These are phyloP conservation scores for Drosophila hawaiiensis DNA, from an alignment of 2,888 invertebrate species.

Conservation along the genomic window DNA sequence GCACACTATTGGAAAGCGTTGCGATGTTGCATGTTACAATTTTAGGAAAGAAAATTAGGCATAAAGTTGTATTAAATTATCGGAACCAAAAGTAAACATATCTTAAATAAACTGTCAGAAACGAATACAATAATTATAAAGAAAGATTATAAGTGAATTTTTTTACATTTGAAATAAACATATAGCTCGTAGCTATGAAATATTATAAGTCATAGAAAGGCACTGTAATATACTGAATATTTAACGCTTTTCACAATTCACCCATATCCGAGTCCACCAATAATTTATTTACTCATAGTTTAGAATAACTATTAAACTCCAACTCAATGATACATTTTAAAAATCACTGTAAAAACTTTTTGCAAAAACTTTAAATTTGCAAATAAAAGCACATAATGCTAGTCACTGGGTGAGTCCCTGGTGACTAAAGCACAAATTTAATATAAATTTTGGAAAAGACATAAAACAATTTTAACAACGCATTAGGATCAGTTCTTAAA, in stretches of 20 bases:
- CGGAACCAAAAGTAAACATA: background rate
- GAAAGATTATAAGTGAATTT: background rate
- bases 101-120: background rate
- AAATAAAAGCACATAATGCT: background rate
- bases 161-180: background rate
- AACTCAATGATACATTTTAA: background rate
- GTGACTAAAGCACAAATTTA: constrained; percentile 24
- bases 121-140: background rate
- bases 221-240: background rate
- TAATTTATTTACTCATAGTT: background rate
- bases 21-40: constrained; percentile 2
- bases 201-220: background rate
- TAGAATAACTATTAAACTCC: background rate
- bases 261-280: background rate
- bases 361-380: constrained; percentile 5
- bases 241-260: background rate
- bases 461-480: constrained; percentile 47
- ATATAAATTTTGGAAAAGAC: constrained; percentile 38
- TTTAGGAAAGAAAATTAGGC: constrained; percentile 1
- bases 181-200: background rate
- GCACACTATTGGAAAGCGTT: constrained; percentile 2
- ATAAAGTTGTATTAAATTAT: constrained; percentile 1
- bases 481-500: constrained; percentile 43
- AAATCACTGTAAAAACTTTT: constrained; percentile 14
- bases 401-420: constrained; percentile 4